Evolutionary conservation across 2,888 invertebrate genomes (phyloP).

Genomic region (Drosophila bunnanda): DNA sequence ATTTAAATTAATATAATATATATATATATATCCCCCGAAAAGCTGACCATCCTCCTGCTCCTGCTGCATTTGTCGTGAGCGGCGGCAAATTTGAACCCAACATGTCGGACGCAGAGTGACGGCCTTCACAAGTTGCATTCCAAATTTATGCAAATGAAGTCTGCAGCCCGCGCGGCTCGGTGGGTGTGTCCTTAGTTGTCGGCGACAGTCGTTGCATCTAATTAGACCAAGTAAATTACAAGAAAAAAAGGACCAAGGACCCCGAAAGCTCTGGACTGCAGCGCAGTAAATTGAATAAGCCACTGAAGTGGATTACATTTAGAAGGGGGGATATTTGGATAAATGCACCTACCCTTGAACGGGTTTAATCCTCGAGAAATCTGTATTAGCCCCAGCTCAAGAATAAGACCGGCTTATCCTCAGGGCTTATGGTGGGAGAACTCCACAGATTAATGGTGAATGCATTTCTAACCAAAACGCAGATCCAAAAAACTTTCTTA

Average conservation of each 20-base stretch:
- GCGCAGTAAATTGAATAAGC: slow-evolving; percentile 38
- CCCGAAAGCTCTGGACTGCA: slow-evolving; percentile 16
- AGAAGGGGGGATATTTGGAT: not conserved
- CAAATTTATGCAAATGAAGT: slow-evolving; percentile 70
- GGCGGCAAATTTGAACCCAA: slow-evolving; percentile 29
- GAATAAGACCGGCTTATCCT: not conserved
- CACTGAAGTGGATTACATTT: slow-evolving; percentile 10
- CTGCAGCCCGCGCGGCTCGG: slow-evolving; percentile 9
- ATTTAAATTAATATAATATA: slow-evolving; percentile 76
- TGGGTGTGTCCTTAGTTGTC: slow-evolving; percentile 27
- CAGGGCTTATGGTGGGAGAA: not conserved
- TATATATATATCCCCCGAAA: slow-evolving; percentile 12
- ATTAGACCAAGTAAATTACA: slow-evolving; percentile 53
- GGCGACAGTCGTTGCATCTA: slow-evolving; percentile 52
- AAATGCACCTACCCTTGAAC: not conserved
- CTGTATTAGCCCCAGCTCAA: not conserved
- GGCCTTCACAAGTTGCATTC: slow-evolving; percentile 44
- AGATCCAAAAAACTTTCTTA: too few relatives aligned
- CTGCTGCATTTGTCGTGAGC: slow-evolving; percentile 20
- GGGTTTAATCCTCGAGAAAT: not conserved
- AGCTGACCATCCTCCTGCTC: not conserved
- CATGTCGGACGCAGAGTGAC: slow-evolving; percentile 34
- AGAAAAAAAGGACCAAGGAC: slow-evolving; percentile 35
- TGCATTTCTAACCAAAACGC: not conserved
- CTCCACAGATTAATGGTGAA: too few relatives aligned